Evolutionary conservation across 1,140 invertebrate genomes (phyloP).

Genomic region (Mactra quadrangularis): DNA sequence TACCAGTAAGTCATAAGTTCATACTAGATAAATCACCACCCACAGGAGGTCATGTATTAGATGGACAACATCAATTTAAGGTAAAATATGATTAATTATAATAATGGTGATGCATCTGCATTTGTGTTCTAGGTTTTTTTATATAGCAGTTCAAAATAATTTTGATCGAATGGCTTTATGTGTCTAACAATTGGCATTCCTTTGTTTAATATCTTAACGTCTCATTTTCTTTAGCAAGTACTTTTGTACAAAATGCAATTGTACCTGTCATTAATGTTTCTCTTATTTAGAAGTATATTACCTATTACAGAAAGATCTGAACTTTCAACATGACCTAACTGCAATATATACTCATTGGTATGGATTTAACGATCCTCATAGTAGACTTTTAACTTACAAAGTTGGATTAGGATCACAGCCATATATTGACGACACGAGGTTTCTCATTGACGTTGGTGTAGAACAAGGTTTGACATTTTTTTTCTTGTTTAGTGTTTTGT

Average conservation of each 20-base stretch:
- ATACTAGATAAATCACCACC: slow-evolving; percentile 47
- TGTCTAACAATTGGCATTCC: too few species aligned
- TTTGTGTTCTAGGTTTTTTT: too few species aligned
- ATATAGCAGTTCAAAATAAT: neutral
- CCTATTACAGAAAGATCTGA: neutral
- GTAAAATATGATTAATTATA: neutral
- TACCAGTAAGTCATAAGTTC: neutral
- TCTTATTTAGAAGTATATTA: too few species aligned
- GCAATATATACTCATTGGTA: slow-evolving; percentile 50
- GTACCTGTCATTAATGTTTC: too few species aligned
- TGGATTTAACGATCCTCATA: slow-evolving; percentile 63
- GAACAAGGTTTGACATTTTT: too few species aligned
- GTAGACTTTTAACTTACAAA: slow-evolving; percentile 41
- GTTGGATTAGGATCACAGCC: slow-evolving; percentile 54
- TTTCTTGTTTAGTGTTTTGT: too few species aligned
- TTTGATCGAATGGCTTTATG: too few species aligned
- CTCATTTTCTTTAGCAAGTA: too few species aligned
- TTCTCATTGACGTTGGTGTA: slow-evolving; percentile 33
- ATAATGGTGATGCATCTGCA: too few species aligned
- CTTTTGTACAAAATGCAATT: too few species aligned
- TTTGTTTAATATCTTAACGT: too few species aligned
- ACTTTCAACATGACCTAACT: slow-evolving; percentile 26
- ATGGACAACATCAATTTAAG: too few species aligned
- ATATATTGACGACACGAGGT: slow-evolving; percentile 34
- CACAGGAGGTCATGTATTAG: slow-evolving; percentile 21